These are phyloP conservation scores for Spilogale gracilis DNA, from an alignment of 2,113 vertebrate species.

Conservation along the genomic window DNA sequence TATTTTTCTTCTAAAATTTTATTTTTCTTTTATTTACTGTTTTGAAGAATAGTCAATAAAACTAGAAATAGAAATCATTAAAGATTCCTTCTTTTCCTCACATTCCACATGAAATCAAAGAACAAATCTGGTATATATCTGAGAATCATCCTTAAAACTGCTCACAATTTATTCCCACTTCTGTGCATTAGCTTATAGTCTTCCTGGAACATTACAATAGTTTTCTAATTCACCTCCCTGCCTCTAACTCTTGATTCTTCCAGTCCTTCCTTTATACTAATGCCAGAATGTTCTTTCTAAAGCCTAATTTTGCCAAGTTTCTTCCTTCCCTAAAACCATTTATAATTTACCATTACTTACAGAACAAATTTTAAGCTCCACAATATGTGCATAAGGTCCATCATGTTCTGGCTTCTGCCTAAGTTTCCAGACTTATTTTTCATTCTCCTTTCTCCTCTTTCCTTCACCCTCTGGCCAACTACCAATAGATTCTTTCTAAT, in stretches of 20 bases:
- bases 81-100: neutral
- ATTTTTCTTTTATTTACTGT: neutral
- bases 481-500: neutral
- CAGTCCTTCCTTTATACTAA: neutral
- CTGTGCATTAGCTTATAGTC: neutral
- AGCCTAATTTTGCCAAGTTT: neutral
- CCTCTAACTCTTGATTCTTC: neutral
- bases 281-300: neutral
- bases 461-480: neutral
- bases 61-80: neutral
- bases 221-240: neutral
- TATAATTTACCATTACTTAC: neutral
- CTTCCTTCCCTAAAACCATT: neutral
- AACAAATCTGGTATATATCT: neutral
- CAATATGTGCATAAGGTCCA: neutral
- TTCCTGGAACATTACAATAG: neutral
- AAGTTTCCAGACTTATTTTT: neutral
- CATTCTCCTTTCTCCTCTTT: neutral
- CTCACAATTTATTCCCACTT: neutral
- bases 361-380: neutral
- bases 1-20: neutral
- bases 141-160: neutral
- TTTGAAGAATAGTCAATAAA: conserved; percentile 15
- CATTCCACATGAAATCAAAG: neutral
- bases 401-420: neutral